Evolutionary conservation across 1,140 invertebrate genomes (phyloP).

Genomic region (Drosophila persimilis): DNA sequence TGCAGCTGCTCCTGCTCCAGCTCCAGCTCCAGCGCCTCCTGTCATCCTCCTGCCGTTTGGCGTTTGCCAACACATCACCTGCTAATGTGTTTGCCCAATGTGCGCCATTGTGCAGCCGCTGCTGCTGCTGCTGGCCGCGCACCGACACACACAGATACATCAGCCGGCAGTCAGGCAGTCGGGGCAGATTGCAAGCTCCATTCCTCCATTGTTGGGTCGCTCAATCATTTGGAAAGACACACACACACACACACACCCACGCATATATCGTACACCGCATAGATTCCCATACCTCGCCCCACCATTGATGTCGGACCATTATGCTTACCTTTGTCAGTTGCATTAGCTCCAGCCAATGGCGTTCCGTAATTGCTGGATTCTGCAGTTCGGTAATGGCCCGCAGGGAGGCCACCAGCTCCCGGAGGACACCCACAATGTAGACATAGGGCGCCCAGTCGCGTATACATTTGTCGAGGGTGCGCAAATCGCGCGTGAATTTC

Average conservation of each 20-base stretch:
- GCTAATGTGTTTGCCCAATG: constrained; percentile 58
- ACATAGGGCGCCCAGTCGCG: constrained; percentile 89
- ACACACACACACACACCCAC: constrained; percentile 1
- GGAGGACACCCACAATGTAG: constrained; percentile 87
- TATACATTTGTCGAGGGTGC: constrained; percentile 92
- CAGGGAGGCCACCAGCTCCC: constrained; percentile 90
- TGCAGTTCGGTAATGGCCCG: constrained; percentile 93
- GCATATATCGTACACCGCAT: neutral
- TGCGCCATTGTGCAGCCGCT: constrained; percentile 6
- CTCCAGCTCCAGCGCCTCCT: neutral
- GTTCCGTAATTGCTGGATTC: constrained; percentile 93
- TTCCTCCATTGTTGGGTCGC: constrained; percentile 29
- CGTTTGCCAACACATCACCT: constrained; percentile 20
- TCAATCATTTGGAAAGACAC: constrained; percentile 48
- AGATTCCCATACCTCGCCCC: neutral
- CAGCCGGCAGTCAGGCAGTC: neutral
- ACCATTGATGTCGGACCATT: neutral
- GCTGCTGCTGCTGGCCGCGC: too few species aligned
- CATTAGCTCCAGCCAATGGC: constrained; percentile 95
- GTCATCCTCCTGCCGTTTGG: neutral
- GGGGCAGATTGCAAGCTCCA: constrained; percentile 8
- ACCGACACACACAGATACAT: neutral
- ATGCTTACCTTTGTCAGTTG: constrained; percentile 89
- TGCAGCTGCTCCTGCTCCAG: neutral
- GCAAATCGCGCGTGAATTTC: constrained; percentile 91